Conservation (phyloP, 2,797 vertebrate species). For the Thalassophryne amazonica region DNA sequence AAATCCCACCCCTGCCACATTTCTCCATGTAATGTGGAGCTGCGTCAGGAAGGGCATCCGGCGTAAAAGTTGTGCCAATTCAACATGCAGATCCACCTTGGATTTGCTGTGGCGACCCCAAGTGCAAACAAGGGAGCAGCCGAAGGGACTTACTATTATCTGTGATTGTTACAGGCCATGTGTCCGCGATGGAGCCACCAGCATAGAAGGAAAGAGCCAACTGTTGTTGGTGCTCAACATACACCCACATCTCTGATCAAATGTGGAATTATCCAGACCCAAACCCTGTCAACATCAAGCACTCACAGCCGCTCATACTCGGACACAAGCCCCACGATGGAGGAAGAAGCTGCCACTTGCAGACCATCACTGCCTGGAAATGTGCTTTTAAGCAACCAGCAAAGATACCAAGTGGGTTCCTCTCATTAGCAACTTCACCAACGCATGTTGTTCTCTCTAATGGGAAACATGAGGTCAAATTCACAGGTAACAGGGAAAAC, state of each 20-base stretch:
- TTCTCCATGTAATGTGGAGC: too few relatives aligned
- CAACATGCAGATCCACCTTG: too few relatives aligned
- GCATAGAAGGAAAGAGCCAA: slow-evolving; percentile 12
- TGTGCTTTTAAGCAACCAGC: neutral
- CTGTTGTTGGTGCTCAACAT: slow-evolving; percentile 23
- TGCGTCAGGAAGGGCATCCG: too few relatives aligned
- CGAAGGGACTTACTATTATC: too few relatives aligned
- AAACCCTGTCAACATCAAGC: too few relatives aligned
- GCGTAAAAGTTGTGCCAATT: too few relatives aligned
- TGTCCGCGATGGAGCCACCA: slow-evolving; percentile 28
- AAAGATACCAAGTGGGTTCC: neutral
- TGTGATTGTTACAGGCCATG: slow-evolving; percentile 8
- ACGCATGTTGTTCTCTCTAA: slow-evolving; percentile 8
- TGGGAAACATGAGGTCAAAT: slow-evolving; percentile 13
- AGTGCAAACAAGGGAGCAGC: too few relatives aligned
- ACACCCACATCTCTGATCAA: slow-evolving; percentile 33
- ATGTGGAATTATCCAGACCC: slow-evolving; percentile 18
- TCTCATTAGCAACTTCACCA: slow-evolving; percentile 18
- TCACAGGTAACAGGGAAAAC: slow-evolving; percentile 29
- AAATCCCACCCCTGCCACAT: too few relatives aligned
- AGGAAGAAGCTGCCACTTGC: too few relatives aligned
- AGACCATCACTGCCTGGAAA: neutral
- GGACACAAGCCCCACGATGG: too few relatives aligned
- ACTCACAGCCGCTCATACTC: too few relatives aligned
- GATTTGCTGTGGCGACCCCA: too few relatives aligned